These are phyloP conservation scores for Alauda arvensis DNA, from an alignment of 2,797 vertebrate genomes.

Conservation along the genomic window DNA sequence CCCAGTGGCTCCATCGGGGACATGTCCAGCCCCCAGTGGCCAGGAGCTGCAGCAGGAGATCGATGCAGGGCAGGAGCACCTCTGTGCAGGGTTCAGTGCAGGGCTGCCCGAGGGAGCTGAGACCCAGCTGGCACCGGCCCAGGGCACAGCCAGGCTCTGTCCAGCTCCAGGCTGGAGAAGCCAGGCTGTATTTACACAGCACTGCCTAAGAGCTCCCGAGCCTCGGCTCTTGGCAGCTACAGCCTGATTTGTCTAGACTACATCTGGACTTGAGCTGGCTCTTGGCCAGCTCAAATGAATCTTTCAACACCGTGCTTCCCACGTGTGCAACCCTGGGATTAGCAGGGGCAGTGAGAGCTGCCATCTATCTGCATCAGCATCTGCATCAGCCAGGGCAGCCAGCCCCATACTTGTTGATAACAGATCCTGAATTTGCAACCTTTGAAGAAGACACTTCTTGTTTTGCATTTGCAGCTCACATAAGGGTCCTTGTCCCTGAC, in stretches of 20 bases:
- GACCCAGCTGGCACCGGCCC: background rate
- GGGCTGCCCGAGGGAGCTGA: background rate
- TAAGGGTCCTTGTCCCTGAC: background rate
- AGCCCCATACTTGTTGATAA: background rate
- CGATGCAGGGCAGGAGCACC: rapidly evolving
- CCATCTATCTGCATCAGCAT: background rate
- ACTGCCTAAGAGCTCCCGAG: background rate
- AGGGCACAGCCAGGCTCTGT: background rate
- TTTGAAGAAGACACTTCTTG: background rate
- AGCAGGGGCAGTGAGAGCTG: conserved; percentile 17
- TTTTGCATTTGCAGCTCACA: background rate
- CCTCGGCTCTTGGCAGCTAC: background rate
- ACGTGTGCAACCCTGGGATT: background rate
- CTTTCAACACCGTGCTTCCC: conserved; percentile 25
- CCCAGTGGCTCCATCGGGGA: background rate
- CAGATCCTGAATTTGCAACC: background rate
- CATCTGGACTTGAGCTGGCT: conserved; percentile 41
- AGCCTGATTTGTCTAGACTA: conserved; percentile 41
- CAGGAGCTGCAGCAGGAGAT: background rate
- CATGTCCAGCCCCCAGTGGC: rapidly evolving
- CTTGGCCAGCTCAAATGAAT: conserved; percentile 25
- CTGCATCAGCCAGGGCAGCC: background rate
- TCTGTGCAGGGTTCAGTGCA: rapidly evolving
- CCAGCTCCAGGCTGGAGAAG: background rate
- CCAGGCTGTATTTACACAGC: background rate